Base-by-base conservation (phyloP, 1,140 invertebrate species). In the Drosophila lacteicornis region DNA sequence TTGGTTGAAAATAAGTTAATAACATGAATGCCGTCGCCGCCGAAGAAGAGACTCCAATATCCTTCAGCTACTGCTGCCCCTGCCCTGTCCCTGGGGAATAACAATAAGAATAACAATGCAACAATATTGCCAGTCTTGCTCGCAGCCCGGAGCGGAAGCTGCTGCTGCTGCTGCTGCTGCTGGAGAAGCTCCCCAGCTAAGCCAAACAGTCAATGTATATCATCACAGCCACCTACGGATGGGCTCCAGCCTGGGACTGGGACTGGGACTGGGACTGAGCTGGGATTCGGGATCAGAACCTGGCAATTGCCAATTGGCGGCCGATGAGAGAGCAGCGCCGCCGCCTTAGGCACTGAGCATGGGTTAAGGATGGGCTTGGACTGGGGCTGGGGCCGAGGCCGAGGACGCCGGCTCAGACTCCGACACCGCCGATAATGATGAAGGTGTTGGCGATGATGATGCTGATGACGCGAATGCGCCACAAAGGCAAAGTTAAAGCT, bases 1-100 rank as follows among this genome's bases (percentile, higher is more conserved):
- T 86, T 91, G 90, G 90, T 70, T 91, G 75, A 75, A 86, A 91
- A 91, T 91, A 91, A 91, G 85, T 91, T 91, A 91, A 91, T 86
- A 91, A 91, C 73, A 86, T 91, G 84, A 81, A 88, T 75, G 85
- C 60, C 59, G 73, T 60, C 77, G 58, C 22, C 17, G 65, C 75
- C 43, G 42, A 17, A 67, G 42, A 15, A 67, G 58, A 58, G 57
- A 67, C 68, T 78, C 38, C 53, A 59, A 81, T 79, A 83, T 83
- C 80, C 80, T 83, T 75, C 56, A 45, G 27, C 43, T 30, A 6
- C 13, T 45, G 27, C 45, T 50, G 36, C 27, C 27, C 8, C 33
- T n/a, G 27, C 17, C 6, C 40, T 5, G 15, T 13, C 17, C 17
- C 22, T 17, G 3, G 3, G 22, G 40, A 45, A 61, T 45, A 75